These are phyloP conservation scores for Glaucidium brasilianum DNA, from an alignment of 2,113 vertebrate species.

Conservation along the genomic window DNA sequence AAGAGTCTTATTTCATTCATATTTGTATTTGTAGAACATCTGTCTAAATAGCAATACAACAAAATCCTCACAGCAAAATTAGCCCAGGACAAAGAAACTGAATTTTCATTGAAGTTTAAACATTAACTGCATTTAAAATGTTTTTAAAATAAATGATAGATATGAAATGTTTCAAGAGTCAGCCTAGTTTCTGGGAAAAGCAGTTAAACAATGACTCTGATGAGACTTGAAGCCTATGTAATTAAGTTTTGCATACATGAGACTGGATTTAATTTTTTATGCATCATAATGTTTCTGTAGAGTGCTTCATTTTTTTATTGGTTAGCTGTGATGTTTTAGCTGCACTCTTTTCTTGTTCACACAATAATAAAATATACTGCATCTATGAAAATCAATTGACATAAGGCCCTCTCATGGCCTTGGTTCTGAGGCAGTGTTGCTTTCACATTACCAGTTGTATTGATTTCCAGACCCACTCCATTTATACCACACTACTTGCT, in stretches of 20 bases:
- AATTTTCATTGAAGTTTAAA: background rate
- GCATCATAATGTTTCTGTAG: background rate
- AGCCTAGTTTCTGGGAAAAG: background rate
- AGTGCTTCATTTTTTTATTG: background rate
- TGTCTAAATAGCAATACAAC: background rate
- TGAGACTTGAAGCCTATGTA: background rate
- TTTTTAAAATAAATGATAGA: background rate
- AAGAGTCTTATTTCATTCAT: background rate
- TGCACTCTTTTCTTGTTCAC: background rate
- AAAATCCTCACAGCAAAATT: background rate
- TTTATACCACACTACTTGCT: background rate
- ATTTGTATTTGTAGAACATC: background rate
- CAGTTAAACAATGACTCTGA: slow-evolving; percentile 18
- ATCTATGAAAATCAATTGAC: background rate
- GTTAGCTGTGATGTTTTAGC: background rate
- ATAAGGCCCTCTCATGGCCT: background rate
- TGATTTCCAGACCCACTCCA: background rate
- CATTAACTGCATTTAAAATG: background rate
- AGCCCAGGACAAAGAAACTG: background rate
- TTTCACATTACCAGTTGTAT: background rate
- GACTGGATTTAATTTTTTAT: slow-evolving; percentile 16
- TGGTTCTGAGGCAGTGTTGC: background rate
- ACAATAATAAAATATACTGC: background rate
- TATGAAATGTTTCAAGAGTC: background rate
- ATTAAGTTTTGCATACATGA: slow-evolving; percentile 8